These are phyloP conservation scores for Hyphantria cunea DNA, from an alignment of 1,140 invertebrate genomes.

Conservation along the genomic window DNA sequence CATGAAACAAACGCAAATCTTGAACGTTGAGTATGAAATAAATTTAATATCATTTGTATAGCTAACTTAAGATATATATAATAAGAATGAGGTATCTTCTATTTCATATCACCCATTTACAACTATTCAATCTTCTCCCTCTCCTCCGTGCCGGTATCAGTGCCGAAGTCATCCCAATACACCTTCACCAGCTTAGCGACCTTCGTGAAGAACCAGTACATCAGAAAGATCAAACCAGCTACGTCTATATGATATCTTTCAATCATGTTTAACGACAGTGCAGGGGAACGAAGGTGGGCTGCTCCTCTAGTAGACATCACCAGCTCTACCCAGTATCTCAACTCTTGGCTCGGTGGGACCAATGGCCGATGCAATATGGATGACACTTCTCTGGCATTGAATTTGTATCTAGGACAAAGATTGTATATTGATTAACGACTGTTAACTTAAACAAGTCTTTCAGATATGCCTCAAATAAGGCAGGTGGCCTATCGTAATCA, in stretches of 20 bases:
- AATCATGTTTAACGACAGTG: conserved; percentile 31
- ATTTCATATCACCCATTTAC: too few relatives aligned
- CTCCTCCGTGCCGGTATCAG: background rate
- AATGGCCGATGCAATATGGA: conserved; percentile 41
- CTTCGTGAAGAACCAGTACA: conserved; percentile 49
- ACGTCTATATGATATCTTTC: conserved; percentile 46
- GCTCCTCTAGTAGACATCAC: conserved; percentile 48
- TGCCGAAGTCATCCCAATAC: conserved; percentile 27
- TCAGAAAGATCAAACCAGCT: conserved; percentile 30
- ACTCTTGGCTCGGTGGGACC: conserved; percentile 38
- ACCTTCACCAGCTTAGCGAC: conserved; percentile 44
- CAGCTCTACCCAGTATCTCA: conserved; percentile 49
- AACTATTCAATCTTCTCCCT: conserved; percentile 33
- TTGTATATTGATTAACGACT: background rate
- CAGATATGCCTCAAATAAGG: too few relatives aligned
- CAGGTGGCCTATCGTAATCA: too few relatives aligned
- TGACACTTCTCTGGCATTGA: conserved; percentile 36
- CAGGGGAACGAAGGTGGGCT: conserved; percentile 45
- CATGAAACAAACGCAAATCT: too few relatives aligned
- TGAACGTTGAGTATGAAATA: too few relatives aligned
- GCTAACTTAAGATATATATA: too few relatives aligned
- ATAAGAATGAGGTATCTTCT: too few relatives aligned
- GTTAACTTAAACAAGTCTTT: too few relatives aligned
- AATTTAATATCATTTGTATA: too few relatives aligned
- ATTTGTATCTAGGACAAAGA: conserved; percentile 37